phyloP scores from a whole-genome alignment of 2,888 invertebrate species.

The Pegoplata infirma region DNA sequence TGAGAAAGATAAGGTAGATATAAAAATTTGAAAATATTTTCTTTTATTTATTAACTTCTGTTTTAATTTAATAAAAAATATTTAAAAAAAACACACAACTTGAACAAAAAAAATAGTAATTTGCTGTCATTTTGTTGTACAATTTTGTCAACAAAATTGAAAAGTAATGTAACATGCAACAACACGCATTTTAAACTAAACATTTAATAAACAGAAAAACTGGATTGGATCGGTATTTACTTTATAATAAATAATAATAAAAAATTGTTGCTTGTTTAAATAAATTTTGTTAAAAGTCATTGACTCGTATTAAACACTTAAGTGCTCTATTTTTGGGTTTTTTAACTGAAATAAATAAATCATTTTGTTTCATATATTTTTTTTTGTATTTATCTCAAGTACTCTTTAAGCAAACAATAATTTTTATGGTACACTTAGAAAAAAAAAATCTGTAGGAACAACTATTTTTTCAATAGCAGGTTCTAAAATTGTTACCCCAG shows the following conservation, averaged over 20 bases:
- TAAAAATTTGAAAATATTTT: not conserved
- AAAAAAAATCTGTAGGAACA: no score
- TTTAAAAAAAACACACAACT: no score
- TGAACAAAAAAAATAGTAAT: not conserved
- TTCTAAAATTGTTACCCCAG: no score
- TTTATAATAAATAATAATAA: not conserved
- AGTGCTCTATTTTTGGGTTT: slow-evolving; percentile 15
- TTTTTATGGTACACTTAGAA: no score
- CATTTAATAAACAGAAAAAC: not conserved
- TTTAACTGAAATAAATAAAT: slow-evolving; percentile 1
- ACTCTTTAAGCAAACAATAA: not conserved
- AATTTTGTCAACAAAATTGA: slow-evolving; percentile 60
- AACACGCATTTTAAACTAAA: not conserved
- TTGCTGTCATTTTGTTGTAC: slow-evolving; percentile 52
- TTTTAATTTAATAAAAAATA: not conserved
- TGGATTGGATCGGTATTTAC: not conserved
- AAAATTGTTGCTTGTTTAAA: no score
- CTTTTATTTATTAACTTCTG: not conserved
- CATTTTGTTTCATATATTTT: slow-evolving; percentile 16
- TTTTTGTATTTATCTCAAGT: no score
- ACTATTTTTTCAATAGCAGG: no score
- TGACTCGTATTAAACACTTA: slow-evolving; percentile 18
- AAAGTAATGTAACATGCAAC: not conserved
- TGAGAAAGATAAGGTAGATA: no score
- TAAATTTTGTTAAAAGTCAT: slow-evolving; percentile 17